Conservation (phyloP, 2,888 invertebrate genomes). For the Barypeithes pellucidus region DNA sequence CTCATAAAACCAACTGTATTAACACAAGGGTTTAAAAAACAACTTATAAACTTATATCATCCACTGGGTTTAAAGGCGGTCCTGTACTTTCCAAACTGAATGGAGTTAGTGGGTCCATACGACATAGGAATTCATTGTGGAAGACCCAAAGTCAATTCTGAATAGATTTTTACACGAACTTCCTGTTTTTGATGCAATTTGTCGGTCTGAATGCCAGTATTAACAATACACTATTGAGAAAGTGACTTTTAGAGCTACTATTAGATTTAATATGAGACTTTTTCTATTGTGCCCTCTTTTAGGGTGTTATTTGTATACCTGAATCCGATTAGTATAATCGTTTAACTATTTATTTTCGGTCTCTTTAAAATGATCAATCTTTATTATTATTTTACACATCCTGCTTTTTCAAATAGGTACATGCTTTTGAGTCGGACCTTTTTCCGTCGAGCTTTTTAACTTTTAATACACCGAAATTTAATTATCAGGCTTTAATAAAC, state of each 20-base stretch:
- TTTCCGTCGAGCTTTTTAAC: conserved; percentile 26
- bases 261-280: conserved; percentile 69
- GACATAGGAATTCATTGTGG: conserved; percentile 68
- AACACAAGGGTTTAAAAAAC: too few species aligned
- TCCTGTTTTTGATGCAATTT: conserved; percentile 72
- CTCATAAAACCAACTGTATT: too few species aligned
- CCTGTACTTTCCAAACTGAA: conserved; percentile 66
- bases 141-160: conserved; percentile 65
- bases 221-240: conserved; percentile 68
- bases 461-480: conserved; percentile 50
- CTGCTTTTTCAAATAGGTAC: conserved; percentile 55
- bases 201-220: conserved; percentile 68
- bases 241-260: conserved; percentile 70
- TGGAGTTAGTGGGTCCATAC: conserved; percentile 67
- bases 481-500: conserved; percentile 49
- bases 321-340: conserved; percentile 65
- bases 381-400: conserved; percentile 58
- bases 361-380: conserved; percentile 56
- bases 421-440: conserved; percentile 36
- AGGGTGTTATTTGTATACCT: conserved; percentile 61
- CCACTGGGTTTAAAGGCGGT: conserved; percentile 38
- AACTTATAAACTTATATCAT: too few species aligned
- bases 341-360: conserved; percentile 62
- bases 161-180: conserved; percentile 70
- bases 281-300: conserved; percentile 59